Evolutionary conservation across 2,113 vertebrate species (phyloP), one percentile per base, ranked within the genome.

Genomic region (Lates calcarifer): DNA sequence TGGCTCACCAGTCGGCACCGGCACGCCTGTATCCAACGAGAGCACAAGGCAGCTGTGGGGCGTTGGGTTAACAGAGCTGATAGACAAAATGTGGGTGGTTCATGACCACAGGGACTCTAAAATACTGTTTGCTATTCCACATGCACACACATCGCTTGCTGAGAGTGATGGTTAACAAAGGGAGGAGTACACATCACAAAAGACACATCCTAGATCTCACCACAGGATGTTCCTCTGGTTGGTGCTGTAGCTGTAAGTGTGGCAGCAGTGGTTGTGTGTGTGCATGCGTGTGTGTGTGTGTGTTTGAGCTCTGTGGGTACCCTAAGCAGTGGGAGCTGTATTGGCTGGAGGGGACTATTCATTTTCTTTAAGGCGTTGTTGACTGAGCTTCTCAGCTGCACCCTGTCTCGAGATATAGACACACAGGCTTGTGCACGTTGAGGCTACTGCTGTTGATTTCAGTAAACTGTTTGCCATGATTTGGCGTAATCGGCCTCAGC

Each of bases 101-200:
- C n/a, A 39, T 29, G 39, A 87, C 77, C 87, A 77, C 51, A 76
- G 68, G 58, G 14, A 56, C 11, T 12, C 26, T 31, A 18, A 74
- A 35, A 55, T 3, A 5, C 45, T 43, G 75, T 35, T 79, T 49
- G 39, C 26, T 49, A 29, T 79, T 82, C 64, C 13, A 17, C 45
- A 47, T 65, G 63, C 63, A 72, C 26, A 51, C 57, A n/a, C 12
- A 9, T 66, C 12, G 17, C 64, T 51, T 28, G 20, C 77, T 67
- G 62, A 82, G 82, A 72, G 37, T 83, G 84, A 82, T 73, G 77
- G 64, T 89, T 89, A 68, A 90, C 89, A 92, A 89, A 89, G 89
- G 83, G 62, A 74, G 78, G 88, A 73, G 73, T 71, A 41, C 15
- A 67, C 76, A 61, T 72, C 45, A 76, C 76, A 82, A 76, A 87